Percentiles rank a stretch among this genome's conserved stretches.
Evolutionary conservation across 2,113 vertebrate species (phyloP).

Genomic region (Pampusana beccarii): DNA sequence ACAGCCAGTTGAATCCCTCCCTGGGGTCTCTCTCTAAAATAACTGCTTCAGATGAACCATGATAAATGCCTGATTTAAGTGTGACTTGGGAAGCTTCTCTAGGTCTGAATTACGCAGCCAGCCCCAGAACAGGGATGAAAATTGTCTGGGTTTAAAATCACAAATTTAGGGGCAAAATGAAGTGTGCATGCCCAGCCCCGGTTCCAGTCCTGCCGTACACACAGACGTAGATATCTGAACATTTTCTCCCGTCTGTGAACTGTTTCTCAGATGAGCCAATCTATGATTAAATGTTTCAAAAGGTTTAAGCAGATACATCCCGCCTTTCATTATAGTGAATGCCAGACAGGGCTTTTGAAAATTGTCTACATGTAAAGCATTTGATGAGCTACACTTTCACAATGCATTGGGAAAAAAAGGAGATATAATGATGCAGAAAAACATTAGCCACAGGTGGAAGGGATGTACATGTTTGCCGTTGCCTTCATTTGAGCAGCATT

Average conservation of each 20-base stretch:
- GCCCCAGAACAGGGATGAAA: neutral
- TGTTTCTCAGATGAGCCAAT: neutral
- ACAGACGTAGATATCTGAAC: neutral
- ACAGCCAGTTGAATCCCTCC: neutral
- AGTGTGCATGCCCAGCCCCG: neutral
- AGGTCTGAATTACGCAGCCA: neutral
- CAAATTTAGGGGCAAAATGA: neutral
- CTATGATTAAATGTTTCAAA: neutral
- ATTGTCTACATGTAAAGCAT: neutral
- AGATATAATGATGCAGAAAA: neutral
- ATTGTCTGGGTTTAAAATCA: neutral
- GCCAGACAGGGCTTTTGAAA: neutral
- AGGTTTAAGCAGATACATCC: neutral
- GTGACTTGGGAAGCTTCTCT: neutral
- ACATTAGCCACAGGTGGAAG: neutral
- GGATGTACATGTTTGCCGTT: neutral
- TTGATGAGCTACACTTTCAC: neutral
- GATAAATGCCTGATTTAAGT: neutral
- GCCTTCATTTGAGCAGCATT: neutral
- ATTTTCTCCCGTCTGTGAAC: neutral
- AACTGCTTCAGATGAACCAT: neutral
- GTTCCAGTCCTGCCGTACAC: neutral
- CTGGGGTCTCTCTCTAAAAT: neutral
- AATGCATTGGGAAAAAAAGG: neutral
- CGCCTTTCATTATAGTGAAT: neutral